phyloP scores from a whole-genome alignment of 2,888 invertebrate genomes.

The Phyllotreta cruciferae region DNA sequence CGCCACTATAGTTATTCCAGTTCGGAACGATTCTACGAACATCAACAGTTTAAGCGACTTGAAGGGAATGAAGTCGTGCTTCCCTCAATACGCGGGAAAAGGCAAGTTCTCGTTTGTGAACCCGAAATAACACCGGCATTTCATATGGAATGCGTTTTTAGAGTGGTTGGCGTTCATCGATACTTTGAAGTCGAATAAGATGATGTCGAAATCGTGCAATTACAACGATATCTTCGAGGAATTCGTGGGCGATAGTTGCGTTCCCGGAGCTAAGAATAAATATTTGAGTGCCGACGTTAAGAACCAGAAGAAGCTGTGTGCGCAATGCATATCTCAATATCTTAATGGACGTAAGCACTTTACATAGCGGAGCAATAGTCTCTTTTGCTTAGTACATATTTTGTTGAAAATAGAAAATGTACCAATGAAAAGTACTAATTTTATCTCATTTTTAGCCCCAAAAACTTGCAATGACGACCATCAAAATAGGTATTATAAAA shows the following conservation, averaged over 20 bases:
- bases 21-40: conserved; percentile 57
- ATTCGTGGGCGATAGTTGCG: conserved; percentile 67
- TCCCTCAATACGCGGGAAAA: conserved; percentile 73
- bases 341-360: conserved; percentile 39
- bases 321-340: conserved; percentile 51
- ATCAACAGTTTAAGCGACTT: conserved; percentile 66
- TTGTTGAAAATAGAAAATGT: background rate
- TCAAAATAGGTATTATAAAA: conserved; percentile 66
- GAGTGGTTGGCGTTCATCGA: conserved; percentile 71
- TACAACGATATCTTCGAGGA: conserved; percentile 65
- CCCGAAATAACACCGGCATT: background rate
- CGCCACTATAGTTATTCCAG: conserved; percentile 65
- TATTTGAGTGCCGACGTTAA: conserved; percentile 61
- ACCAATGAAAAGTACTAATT: background rate
- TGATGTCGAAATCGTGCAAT: conserved; percentile 65
- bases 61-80: conserved; percentile 66
- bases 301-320: conserved; percentile 52
- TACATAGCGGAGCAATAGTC: background rate
- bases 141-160: conserved; percentile 46
- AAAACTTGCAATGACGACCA: conserved; percentile 63
- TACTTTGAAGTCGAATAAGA: conserved; percentile 61
- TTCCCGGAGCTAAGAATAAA: conserved; percentile 66
- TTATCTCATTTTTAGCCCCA: conserved; percentile 33
- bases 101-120: conserved; percentile 56
- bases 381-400: background rate